These are phyloP conservation scores for Porites divaricata DNA, from an alignment of 92 coral and sea anemone species.

Conservation along the genomic window DNA sequence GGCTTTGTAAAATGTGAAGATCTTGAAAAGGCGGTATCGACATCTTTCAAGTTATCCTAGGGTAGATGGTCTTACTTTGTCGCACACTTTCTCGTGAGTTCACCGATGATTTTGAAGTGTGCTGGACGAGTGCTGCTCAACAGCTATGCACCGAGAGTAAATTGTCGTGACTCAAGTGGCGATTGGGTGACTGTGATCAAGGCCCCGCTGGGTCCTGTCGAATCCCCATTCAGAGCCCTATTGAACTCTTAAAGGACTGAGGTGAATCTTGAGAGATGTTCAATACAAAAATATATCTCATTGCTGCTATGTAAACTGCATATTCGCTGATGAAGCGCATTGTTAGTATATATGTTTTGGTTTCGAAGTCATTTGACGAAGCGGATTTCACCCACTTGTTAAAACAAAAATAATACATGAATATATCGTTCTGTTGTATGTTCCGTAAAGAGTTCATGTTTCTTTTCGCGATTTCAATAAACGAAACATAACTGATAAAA, in stretches of 20 bases:
- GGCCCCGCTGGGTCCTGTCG: slow-evolving; percentile 60
- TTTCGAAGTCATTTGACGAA: slow-evolving; percentile 4
- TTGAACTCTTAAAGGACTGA: slow-evolving; percentile 18
- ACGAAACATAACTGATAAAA: slow-evolving; percentile 10
- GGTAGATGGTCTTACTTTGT: neutral
- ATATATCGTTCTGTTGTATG: neutral
- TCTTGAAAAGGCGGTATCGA: slow-evolving; percentile 70
- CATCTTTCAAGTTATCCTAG: slow-evolving; percentile 11
- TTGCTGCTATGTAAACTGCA: neutral
- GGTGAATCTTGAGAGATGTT: slow-evolving; percentile 19
- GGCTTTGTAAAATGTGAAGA: slow-evolving; percentile 71
- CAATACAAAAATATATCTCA: neutral
- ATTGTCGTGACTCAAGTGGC: slow-evolving; percentile 45
- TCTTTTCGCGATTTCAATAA: neutral
- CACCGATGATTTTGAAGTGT: slow-evolving; percentile 3
- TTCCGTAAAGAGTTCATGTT: neutral
- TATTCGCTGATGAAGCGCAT: slow-evolving; percentile 4
- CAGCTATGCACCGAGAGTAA: slow-evolving; percentile 23
- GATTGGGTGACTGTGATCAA: slow-evolving; percentile 49
- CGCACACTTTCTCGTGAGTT: slow-evolving; percentile 13
- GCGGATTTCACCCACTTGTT: slow-evolving; percentile 2
- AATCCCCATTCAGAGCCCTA: slow-evolving; percentile 39
- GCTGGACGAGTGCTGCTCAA: slow-evolving; percentile 3
- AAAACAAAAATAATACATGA: neutral
- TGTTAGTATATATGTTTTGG: slow-evolving; percentile 13